A percentile compares a stretch with the other conserved stretches of the same genome.
These are phyloP conservation scores for Patella depressa DNA, from an alignment of 2,888 invertebrate species.

Conservation along the genomic window DNA sequence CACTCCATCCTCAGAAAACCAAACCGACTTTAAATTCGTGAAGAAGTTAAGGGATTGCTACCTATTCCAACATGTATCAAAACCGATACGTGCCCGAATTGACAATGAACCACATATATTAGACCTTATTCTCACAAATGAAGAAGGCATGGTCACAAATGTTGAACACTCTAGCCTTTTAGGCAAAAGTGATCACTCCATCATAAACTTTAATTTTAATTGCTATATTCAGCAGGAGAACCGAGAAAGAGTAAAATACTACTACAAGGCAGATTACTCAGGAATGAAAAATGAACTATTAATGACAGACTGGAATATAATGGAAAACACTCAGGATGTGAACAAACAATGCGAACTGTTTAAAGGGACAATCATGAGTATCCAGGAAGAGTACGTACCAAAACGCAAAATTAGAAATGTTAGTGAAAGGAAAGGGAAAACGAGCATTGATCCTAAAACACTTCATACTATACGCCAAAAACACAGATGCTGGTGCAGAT, in stretches of 20 bases:
- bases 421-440: background rate
- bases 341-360: background rate
- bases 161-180: background rate
- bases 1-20: background rate
- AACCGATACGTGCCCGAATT: slow-evolving; percentile 19
- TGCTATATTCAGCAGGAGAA: background rate
- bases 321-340: background rate
- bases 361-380: background rate
- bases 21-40: background rate
- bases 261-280: background rate
- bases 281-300: background rate
- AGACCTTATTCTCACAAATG: slow-evolving; percentile 25
- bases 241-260: background rate
- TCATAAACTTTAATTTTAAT: background rate
- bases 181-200: slow-evolving; percentile 12
- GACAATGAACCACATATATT: slow-evolving; percentile 18
- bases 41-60: slow-evolving; percentile 20
- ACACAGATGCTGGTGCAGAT: slow-evolving; percentile 14
- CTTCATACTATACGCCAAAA: slow-evolving; percentile 16
- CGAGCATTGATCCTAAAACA: background rate
- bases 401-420: background rate
- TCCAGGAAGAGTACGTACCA: background rate
- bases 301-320: background rate
- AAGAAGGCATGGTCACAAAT: slow-evolving; percentile 23
- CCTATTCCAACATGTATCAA: slow-evolving; percentile 20